Evolutionary conservation across 1,140 invertebrate species (phyloP), one percentile per base, ranked within the genome.

Genomic region (Drosophila ficusphila): DNA sequence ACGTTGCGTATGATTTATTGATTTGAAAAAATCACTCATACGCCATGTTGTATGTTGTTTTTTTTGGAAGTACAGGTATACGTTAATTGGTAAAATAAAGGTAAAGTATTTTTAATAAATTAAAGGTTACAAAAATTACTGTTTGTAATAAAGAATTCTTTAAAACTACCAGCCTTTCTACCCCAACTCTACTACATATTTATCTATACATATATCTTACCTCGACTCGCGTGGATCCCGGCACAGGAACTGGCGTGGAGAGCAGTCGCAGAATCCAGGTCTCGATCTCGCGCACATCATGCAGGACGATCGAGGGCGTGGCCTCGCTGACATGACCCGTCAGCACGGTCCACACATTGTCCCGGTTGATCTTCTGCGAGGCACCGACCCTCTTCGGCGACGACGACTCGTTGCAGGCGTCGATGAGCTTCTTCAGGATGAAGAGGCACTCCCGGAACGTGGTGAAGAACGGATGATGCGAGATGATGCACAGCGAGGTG

Each of bases 401-500:
- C 39, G 96, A 97, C 88, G 96, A 97, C 93, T 99, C 97, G 92
- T 98, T 98, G 92, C 98, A 99, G 44, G 97, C 97, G 93, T 99
- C 98, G 83, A 99, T 98, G 56, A 99, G 93, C 90, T 96, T 97
- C 92, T 98, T 97, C 74, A 99, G 93, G 82, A 99, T 96, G 92
- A 97, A 97, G 65, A 99, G 94, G 93, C 98, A 99, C 93, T 99
- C 97, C 58, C 98, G 96, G 93, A 99, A 99, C 88, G 96, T 98
- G 38, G 98, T 96, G 92, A 99, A 99, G 92, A 99, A 99, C 31
- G 98, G 98, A 94, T 99, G 99, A 94, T 99, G 99, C 67, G 98
- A 99, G 36, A 99, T 94, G 75, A 99, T 95, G 93, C 99, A 99
- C 47, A 99, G 93, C 34, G 98, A 99, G 34, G 98, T 99, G 67